Percentiles rank a stretch among this genome's conserved stretches.
These are phyloP conservation scores for Melanotaenia pygmaea DNA, from an alignment of 2,797 vertebrate species.

Conservation along the genomic window DNA sequence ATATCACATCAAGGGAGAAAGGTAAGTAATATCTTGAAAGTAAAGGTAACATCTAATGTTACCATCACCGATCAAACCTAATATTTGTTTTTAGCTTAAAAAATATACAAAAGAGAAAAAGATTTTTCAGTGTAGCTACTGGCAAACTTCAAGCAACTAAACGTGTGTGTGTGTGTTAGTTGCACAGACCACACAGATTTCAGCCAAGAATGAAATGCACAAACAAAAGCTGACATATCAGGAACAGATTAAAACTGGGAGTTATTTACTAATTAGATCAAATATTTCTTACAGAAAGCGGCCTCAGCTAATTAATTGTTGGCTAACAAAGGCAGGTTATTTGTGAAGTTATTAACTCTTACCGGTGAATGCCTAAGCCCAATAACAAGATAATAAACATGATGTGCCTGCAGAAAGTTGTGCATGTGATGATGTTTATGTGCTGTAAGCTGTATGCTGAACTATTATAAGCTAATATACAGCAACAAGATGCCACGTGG, in stretches of 20 bases:
- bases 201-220: slow-evolving; percentile 43
- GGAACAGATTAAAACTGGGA: slow-evolving; percentile 41
- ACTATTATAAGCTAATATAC: background rate
- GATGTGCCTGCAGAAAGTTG: background rate
- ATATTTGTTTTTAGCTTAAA: slow-evolving; percentile 33
- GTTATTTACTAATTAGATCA: slow-evolving; percentile 62
- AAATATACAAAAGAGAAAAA: slow-evolving; percentile 27
- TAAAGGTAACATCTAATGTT: slow-evolving; percentile 19
- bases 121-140: slow-evolving; percentile 3
- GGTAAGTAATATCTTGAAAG: slow-evolving; percentile 30
- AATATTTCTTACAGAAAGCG: slow-evolving; percentile 45
- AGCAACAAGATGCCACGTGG: background rate
- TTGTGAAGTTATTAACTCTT: slow-evolving; percentile 20
- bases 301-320: slow-evolving; percentile 13
- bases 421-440: slow-evolving; percentile 1
- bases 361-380: slow-evolving; percentile 15
- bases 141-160: slow-evolving; percentile 26
- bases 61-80: slow-evolving; percentile 28
- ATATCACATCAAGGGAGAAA: slow-evolving; percentile 52
- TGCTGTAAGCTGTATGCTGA: slow-evolving; percentile 3
- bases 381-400: slow-evolving; percentile 13
- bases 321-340: slow-evolving; percentile 39
- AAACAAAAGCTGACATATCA: slow-evolving; percentile 44
- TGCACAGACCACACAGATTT: slow-evolving; percentile 17
- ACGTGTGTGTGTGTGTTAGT: slow-evolving; percentile 1